Evolutionary conservation across 1,140 invertebrate genomes (phyloP).

Genomic region (Ditylenchus dipsaci): DNA sequence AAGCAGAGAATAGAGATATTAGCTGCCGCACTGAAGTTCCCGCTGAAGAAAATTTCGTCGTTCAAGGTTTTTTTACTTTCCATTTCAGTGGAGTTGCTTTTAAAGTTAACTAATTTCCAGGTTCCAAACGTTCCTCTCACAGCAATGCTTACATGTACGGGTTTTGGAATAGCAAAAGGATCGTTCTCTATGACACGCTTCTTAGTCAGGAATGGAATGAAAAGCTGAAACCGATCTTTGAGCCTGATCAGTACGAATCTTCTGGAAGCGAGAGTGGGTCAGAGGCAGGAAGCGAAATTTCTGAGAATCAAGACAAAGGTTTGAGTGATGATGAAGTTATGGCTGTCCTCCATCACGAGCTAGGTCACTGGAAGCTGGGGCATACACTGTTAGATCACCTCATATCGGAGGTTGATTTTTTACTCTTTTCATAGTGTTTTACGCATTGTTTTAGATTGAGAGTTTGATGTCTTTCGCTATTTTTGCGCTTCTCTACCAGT

Average conservation of each 20-base stretch:
- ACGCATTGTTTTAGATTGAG: not conserved
- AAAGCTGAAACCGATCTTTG: conserved; percentile 36
- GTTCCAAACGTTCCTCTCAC: conserved; percentile 41
- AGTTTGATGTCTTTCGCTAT: conserved; percentile 59
- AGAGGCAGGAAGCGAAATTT: conserved; percentile 11
- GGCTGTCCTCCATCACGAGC: conserved; percentile 88
- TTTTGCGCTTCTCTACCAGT: conserved; percentile 80
- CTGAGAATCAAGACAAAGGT: conserved; percentile 60
- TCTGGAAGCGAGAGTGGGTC: conserved; percentile 17
- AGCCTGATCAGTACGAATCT: conserved; percentile 57
- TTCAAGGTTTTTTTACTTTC: conserved; percentile 70
- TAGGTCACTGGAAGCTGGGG: conserved; percentile 85
- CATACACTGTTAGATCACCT: conserved; percentile 83
- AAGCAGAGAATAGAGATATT: conserved; percentile 80
- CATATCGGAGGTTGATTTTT: conserved; percentile 68
- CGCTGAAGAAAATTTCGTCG: conserved; percentile 87
- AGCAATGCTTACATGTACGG: conserved; percentile 76
- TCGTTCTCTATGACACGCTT: conserved; percentile 90
- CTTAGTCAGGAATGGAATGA: conserved; percentile 52
- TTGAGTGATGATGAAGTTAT: conserved; percentile 83
- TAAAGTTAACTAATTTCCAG: conserved; percentile 26
- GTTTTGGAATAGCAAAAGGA: conserved; percentile 90
- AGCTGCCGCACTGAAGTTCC: conserved; percentile 80
- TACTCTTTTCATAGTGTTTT: not conserved
- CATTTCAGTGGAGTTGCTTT: not conserved